Evolutionary conservation across 2,797 vertebrate species (phyloP).

Genomic region (Danio choprae): DNA sequence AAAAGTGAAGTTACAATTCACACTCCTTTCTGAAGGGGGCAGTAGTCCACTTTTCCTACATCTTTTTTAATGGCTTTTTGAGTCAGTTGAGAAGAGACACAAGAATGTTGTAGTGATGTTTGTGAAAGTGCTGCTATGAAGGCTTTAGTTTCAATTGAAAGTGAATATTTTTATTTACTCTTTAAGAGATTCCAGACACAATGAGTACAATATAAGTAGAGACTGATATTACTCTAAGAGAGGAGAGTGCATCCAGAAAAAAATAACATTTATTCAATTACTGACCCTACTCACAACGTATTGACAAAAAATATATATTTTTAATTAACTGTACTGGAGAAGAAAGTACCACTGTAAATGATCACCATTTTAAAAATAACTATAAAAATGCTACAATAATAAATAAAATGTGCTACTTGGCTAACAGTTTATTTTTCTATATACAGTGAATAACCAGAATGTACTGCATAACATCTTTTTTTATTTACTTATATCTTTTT

Average conservation of each 20-base stretch:
- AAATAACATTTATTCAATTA: neutral
- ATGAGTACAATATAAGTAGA: neutral
- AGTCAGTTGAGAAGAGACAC: neutral
- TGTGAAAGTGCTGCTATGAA: neutral
- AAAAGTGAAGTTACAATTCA: constrained; percentile 20
- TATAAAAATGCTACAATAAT: too few relatives aligned
- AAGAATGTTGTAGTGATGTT: neutral
- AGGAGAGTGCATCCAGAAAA: neutral
- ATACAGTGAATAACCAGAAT: too few relatives aligned
- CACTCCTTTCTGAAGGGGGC: constrained; percentile 46
- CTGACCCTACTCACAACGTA: neutral
- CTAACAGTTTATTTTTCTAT: too few relatives aligned
- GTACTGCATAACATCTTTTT: too few relatives aligned
- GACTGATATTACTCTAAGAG: neutral
- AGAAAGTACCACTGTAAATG: too few relatives aligned
- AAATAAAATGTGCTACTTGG: too few relatives aligned
- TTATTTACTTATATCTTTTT: too few relatives aligned
- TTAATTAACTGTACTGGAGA: neutral
- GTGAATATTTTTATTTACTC: neutral
- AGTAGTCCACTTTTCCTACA: constrained; percentile 15
- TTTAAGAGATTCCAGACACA: neutral
- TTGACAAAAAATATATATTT: neutral
- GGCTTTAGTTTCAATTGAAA: neutral
- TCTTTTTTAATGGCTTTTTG: constrained; percentile 9
- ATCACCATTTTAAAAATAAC: too few relatives aligned